Conservation (phyloP, 2,113 vertebrate genomes). For the Piaya cayana region DNA sequence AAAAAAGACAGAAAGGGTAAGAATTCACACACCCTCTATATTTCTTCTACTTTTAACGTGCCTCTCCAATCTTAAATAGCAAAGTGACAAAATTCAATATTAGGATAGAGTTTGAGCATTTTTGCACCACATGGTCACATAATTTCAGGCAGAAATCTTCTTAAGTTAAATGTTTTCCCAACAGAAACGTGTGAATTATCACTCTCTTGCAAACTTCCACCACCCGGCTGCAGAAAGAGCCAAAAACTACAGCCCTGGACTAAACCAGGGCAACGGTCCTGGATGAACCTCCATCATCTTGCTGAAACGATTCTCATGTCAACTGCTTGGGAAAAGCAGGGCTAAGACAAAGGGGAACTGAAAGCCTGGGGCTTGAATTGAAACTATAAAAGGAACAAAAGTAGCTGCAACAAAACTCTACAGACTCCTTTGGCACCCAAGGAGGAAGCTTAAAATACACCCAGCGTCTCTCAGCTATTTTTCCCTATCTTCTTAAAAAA, state of each 20-base stretch:
- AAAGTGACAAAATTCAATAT: not conserved
- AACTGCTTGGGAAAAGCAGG: conserved; percentile 55
- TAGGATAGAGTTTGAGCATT: not conserved
- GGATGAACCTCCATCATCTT: conserved; percentile 29
- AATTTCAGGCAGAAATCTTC: not conserved
- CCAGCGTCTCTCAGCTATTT: not conserved
- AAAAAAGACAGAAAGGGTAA: not conserved
- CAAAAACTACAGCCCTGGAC: not conserved
- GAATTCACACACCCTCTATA: rapidly evolving
- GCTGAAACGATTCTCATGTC: conserved; percentile 12
- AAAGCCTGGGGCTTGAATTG: conserved; percentile 54
- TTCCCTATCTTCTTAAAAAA: not conserved
- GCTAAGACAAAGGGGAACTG: conserved; percentile 45
- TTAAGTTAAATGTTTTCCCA: not conserved
- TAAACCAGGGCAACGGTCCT: not conserved
- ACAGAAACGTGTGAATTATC: not conserved
- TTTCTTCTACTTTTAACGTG: not conserved
- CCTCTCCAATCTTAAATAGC: not conserved
- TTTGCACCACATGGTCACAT: not conserved
- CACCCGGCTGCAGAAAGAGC: not conserved
- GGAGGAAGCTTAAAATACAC: conserved; percentile 63
- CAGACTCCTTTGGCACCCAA: conserved; percentile 59
- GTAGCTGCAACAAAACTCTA: conserved; percentile 46
- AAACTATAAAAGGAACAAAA: conserved; percentile 69
- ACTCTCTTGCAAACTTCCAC: not conserved